phyloP scores from a whole-genome alignment of 1,140 invertebrate genomes.

The Pogonomyrmex barbatus region DNA sequence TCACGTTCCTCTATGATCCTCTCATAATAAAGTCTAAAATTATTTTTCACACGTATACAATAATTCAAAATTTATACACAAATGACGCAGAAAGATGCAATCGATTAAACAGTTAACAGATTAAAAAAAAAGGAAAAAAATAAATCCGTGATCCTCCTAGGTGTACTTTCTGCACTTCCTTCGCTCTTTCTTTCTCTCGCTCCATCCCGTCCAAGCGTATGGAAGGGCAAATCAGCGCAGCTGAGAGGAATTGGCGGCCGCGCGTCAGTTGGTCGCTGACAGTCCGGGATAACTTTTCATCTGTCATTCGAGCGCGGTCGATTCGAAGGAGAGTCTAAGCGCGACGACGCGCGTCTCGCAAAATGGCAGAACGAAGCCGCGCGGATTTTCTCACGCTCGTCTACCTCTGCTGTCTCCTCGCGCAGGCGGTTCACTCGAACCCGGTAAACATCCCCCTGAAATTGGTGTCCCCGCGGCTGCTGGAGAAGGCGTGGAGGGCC shows the following conservation, averaged over 20 bases:
- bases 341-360: constrained; percentile 25
- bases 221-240: not conserved
- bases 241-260: not conserved
- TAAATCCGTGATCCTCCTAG: not conserved
- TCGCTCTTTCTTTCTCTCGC: not conserved
- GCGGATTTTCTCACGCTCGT: constrained; percentile 10
- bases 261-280: constrained; percentile 4
- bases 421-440: constrained; percentile 22
- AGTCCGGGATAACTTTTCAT: not conserved
- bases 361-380: constrained; percentile 35
- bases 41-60: too few species aligned
- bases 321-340: not conserved
- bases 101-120: not conserved
- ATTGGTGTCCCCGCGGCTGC: constrained; percentile 68
- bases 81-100: not conserved
- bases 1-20: too few species aligned
- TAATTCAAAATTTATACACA: not conserved
- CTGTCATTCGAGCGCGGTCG: not conserved
- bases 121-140: not conserved
- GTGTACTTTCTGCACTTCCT: not conserved
- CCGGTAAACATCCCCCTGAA: constrained; percentile 69
- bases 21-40: too few species aligned
- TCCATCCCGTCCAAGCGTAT: not conserved
- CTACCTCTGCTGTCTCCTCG: constrained; percentile 9
- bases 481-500: constrained; percentile 76